Percentiles rank a stretch among this genome's conserved stretches.
phyloP scores from a whole-genome alignment of 1,140 invertebrate species.

The Pararge aegeria region DNA sequence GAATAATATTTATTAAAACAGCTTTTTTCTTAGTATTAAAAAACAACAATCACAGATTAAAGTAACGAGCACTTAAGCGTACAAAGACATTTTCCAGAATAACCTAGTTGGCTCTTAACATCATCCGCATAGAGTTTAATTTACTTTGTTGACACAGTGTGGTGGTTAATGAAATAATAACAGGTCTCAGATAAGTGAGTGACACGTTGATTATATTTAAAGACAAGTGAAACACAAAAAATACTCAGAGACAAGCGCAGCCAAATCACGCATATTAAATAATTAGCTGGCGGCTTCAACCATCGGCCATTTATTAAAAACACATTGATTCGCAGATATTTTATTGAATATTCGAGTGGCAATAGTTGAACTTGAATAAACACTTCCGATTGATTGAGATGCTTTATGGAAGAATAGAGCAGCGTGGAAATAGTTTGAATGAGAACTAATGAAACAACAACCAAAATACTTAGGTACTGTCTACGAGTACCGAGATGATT shows the following conservation, averaged over 20 bases:
- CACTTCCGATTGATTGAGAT: background rate
- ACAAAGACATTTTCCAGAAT: background rate
- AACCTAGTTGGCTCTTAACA: background rate
- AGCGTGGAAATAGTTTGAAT: background rate
- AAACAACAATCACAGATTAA: background rate
- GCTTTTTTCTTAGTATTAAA: background rate
- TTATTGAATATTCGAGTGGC: background rate
- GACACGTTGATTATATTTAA: slow-evolving; percentile 20
- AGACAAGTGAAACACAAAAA: slow-evolving; percentile 14
- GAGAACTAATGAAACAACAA: background rate
- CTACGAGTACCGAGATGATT: too few relatives aligned
- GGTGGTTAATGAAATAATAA: slow-evolving; percentile 13
- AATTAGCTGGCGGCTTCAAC: background rate
- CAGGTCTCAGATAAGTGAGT: slow-evolving; percentile 12
- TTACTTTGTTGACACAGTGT: background rate
- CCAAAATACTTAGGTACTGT: background rate
- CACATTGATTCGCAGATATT: background rate
- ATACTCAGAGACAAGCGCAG: slow-evolving; percentile 6
- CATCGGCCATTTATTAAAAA: background rate
- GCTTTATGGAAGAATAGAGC: background rate
- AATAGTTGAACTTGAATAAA: background rate
- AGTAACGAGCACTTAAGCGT: background rate
- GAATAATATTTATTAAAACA: background rate
- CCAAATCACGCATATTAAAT: background rate
- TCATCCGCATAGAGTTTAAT: background rate